Evolutionary conservation across 2,113 vertebrate genomes (phyloP).

Genomic region (Oenanthe melanoleuca): DNA sequence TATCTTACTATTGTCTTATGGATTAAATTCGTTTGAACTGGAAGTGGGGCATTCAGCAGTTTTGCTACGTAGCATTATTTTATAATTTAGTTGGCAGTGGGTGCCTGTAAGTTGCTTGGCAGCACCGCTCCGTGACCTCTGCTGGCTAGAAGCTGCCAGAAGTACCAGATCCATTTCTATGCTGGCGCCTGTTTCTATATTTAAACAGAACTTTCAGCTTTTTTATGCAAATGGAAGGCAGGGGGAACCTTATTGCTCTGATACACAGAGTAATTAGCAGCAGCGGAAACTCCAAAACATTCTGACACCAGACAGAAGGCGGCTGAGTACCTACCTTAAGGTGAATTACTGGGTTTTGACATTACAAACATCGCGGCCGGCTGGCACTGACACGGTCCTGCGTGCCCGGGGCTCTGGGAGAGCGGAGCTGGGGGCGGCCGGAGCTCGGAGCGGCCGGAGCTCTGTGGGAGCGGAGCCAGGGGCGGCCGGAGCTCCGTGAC

Average conservation of each 20-base stretch:
- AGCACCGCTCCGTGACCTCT: neutral
- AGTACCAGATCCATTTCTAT: neutral
- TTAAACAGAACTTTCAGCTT: neutral
- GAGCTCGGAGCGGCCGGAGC: too few relatives aligned
- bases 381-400: too few relatives aligned
- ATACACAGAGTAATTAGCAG: neutral
- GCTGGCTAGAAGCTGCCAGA: neutral
- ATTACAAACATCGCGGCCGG: neutral
- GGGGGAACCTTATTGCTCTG: neutral
- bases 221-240: neutral
- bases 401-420: neutral
- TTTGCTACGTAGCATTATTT: neutral
- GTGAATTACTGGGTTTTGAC: too few relatives aligned
- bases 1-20: neutral
- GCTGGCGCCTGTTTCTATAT: neutral
- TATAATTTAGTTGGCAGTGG: neutral
- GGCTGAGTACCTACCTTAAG: neutral
- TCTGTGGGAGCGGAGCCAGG: too few relatives aligned
- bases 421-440: neutral
- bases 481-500: too few relatives aligned
- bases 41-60: neutral
- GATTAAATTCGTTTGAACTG: neutral
- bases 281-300: neutral
- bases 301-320: neutral
- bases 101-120: neutral